phyloP scores from a whole-genome alignment of 2,888 invertebrate genomes.

The Tetramorium bicarinatum region DNA sequence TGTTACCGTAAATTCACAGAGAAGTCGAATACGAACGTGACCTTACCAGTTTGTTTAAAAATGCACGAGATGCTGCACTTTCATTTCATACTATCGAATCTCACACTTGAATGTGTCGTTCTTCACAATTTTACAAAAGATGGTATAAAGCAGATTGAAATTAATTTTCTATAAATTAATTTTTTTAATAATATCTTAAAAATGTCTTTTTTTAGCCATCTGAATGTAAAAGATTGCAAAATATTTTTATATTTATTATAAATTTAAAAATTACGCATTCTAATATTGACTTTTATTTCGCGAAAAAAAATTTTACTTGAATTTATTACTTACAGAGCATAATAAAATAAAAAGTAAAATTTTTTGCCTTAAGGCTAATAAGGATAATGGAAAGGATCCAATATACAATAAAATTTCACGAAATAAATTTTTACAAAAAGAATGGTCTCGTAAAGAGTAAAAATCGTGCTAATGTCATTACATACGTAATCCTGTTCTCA shows the following conservation, averaged over 20 bases:
- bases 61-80: not conserved
- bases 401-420: constrained; percentile 6
- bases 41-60: constrained; percentile 21
- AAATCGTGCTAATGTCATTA: constrained; percentile 7
- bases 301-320: not conserved
- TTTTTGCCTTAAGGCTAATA: not conserved
- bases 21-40: constrained; percentile 16
- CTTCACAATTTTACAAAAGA: not conserved
- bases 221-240: not conserved
- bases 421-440: constrained; percentile 1
- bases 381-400: not conserved
- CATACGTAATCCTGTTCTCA: not conserved
- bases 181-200: not conserved
- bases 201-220: not conserved
- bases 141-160: not conserved
- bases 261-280: not conserved
- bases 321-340: not conserved
- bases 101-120: not conserved
- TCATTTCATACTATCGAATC: not conserved
- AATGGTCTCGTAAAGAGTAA: not conserved
- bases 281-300: not conserved
- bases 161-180: constrained; percentile 1
- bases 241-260: not conserved
- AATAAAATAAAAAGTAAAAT: not conserved
- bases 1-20: not conserved